A percentile compares a stretch with the other conserved stretches of the same genome.
These are phyloP conservation scores for Tholera decimalis DNA, from an alignment of 2,888 invertebrate species.

Conservation along the genomic window DNA sequence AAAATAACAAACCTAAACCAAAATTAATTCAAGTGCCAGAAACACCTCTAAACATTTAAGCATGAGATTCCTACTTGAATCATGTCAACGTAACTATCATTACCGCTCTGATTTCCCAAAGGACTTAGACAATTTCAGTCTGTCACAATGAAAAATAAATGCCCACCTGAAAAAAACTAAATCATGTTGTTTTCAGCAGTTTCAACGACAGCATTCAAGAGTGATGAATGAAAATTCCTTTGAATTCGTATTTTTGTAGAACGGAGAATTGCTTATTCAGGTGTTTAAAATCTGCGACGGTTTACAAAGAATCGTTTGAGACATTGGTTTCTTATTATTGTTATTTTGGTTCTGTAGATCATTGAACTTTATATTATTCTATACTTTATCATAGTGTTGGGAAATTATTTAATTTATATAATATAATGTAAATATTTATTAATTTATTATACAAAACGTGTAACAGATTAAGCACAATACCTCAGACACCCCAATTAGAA, in stretches of 20 bases:
- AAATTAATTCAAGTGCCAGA: too few species aligned
- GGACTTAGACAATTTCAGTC: conserved; percentile 41
- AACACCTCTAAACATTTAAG: not conserved
- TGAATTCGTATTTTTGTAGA: conserved; percentile 20
- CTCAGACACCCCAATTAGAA: too few species aligned
- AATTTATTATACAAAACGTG: too few species aligned
- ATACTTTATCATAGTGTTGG: too few species aligned
- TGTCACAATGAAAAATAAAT: conserved; percentile 56
- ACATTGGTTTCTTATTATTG: not conserved
- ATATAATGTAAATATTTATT: too few species aligned
- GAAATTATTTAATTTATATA: too few species aligned
- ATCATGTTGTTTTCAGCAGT: conserved; percentile 43
- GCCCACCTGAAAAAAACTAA: conserved; percentile 27
- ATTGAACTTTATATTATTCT: too few species aligned
- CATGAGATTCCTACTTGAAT: conserved; percentile 13
- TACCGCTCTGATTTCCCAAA: conserved; percentile 51
- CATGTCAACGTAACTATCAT: conserved; percentile 25
- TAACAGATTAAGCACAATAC: too few species aligned
- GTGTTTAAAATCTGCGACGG: conserved; percentile 4
- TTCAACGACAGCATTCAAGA: conserved; percentile 36
- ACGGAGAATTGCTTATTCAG: conserved; percentile 10
- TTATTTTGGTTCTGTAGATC: not conserved
- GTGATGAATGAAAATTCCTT: conserved; percentile 37
- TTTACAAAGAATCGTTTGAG: not conserved
- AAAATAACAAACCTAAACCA: too few species aligned